Base-by-base conservation (phyloP, 2,797 vertebrate genomes). In the Coregonus sp. region DNA sequence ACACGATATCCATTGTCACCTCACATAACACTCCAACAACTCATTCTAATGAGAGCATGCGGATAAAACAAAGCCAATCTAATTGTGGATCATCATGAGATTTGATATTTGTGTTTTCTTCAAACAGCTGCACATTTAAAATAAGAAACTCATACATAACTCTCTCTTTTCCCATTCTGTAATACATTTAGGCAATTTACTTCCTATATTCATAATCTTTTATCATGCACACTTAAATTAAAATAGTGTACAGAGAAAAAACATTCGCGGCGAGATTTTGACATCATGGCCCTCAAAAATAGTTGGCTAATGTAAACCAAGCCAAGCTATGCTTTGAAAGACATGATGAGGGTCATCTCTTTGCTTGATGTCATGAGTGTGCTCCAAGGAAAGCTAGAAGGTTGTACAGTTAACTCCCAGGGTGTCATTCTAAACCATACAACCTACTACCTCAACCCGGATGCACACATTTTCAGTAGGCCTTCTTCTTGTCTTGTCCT, bases 381-480 rank as follows among this genome's bases (percentile, higher is more conserved):
- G 93, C 96, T 98, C 97, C 97, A 97, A 97, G 98, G 97, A 99
- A 99, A 99, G 98, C 97, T 98, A 99, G 98, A 97, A 98, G 97
- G 97, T 98, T 99, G 98, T 99, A 99, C 96, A 98, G 98, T 99
- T 99, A 99, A 98, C 98, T 98, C 97, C 97, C 97, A 97, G 94
- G 97, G 94, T 99, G 94, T 99, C 95, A 99, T 96, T 98, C 97
- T 97, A 98, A 99, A 99, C 98, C 97, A 99, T 99, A 99, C 98
- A 99, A 99, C 98, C 98, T 99, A 99, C 98, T 99, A 99, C 98
- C 98, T 99, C 98, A 99, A 97, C 97, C 96, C 94, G 98, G 97
- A 98, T 96, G 96, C 96, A 98, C 97, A 98, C 97, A 97, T 94
- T 90, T 94, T 96, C 94, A 87, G 78, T 88, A 92, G 86, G 86